Conservation (phyloP, 2,888 invertebrate species). For the Drosophila diplacantha region DNA sequence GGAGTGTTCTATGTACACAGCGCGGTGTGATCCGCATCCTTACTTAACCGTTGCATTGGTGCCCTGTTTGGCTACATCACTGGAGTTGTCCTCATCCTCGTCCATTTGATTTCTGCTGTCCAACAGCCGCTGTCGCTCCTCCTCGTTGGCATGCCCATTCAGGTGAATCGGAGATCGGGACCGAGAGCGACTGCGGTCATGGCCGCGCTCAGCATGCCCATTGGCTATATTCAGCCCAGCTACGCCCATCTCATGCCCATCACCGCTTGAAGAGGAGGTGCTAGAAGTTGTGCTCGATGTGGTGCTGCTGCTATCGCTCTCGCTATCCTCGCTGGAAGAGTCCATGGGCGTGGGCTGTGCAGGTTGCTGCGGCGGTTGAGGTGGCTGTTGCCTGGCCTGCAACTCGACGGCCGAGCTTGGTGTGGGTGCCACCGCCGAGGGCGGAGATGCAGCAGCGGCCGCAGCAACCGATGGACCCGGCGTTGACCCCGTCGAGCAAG, state of each 20-base stretch:
- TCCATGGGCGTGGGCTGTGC: slow-evolving; percentile 74
- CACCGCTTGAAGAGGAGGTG: slow-evolving; percentile 62
- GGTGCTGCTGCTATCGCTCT: slow-evolving; percentile 79
- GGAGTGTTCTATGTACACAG: slow-evolving; percentile 50
- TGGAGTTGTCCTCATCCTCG: slow-evolving; percentile 61
- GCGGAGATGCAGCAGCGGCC: slow-evolving; percentile 74
- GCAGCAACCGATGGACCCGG: slow-evolving; percentile 64
- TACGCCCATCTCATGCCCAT: slow-evolving; percentile 55
- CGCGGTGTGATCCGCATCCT: background rate
- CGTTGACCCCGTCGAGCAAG: slow-evolving; percentile 55
- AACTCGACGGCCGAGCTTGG: slow-evolving; percentile 67
- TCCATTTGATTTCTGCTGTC: slow-evolving; percentile 57
- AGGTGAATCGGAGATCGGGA: slow-evolving; percentile 57
- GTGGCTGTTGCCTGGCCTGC: slow-evolving; percentile 66
- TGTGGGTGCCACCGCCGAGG: slow-evolving; percentile 73
- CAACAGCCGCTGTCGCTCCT: slow-evolving; percentile 50
- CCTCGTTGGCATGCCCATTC: slow-evolving; percentile 58
- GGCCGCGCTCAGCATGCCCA: slow-evolving; percentile 49
- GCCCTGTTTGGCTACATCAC: slow-evolving; percentile 45
- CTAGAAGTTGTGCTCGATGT: slow-evolving; percentile 79
- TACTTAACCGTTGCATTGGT: slow-evolving; percentile 38
- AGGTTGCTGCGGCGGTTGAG: slow-evolving; percentile 41
- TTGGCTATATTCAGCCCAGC: slow-evolving; percentile 60
- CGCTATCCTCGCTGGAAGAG: slow-evolving; percentile 79
- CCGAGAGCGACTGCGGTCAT: slow-evolving; percentile 53